Conservation (phyloP, 2,113 vertebrate species). For the Crocuta crocuta region DNA sequence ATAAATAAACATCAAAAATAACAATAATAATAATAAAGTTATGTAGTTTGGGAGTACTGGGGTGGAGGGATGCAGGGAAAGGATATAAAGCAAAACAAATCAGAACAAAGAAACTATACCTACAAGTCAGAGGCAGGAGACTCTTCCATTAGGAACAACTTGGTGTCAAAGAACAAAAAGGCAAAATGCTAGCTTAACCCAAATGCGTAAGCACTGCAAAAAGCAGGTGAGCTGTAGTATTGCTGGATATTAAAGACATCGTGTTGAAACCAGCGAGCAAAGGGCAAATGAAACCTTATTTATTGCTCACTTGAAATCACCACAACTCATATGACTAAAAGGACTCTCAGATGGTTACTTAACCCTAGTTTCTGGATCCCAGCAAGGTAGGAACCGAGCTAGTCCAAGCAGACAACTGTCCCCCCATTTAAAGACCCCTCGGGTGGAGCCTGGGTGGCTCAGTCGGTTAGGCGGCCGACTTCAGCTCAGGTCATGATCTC, state of each 20-base stretch:
- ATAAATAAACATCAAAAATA: too few species aligned
- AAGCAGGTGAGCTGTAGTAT: background rate
- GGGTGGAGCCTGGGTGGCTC: too few species aligned
- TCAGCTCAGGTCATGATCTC: too few species aligned
- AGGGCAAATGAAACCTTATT: background rate
- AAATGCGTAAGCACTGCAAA: background rate
- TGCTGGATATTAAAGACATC: background rate
- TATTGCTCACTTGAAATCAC: conserved; percentile 24
- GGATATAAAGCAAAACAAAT: background rate
- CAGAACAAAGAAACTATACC: background rate
- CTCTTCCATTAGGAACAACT: background rate
- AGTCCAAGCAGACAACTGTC: background rate
- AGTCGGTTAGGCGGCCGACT: too few species aligned
- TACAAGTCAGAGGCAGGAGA: background rate
- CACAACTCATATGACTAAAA: background rate
- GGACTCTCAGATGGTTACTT: background rate
- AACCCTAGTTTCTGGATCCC: background rate
- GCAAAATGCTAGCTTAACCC: conserved; percentile 9
- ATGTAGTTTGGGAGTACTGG: background rate
- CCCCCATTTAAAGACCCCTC: background rate
- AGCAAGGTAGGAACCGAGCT: background rate
- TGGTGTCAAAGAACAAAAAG: conserved; percentile 8
- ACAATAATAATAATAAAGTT: background rate
- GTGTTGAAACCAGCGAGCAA: background rate
- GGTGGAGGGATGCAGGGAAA: background rate